These are phyloP conservation scores for Oeneis ivallda DNA, from an alignment of 2,888 invertebrate species.

Conservation along the genomic window DNA sequence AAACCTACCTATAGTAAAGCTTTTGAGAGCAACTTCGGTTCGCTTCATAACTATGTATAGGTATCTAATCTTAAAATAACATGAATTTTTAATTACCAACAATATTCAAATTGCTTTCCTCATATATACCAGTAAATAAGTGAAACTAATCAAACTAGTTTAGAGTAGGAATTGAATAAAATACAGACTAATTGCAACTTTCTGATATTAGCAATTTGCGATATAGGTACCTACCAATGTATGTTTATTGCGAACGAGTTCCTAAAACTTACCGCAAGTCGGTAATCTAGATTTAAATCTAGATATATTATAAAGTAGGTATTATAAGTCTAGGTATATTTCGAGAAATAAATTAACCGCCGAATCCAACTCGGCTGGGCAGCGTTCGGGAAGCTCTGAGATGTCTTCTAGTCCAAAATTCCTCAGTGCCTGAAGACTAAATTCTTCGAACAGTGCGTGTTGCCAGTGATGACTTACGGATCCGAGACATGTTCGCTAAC, in stretches of 20 bases:
- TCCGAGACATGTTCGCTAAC: too few relatives aligned
- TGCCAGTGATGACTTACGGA: too few relatives aligned
- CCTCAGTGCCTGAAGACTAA: too few relatives aligned
- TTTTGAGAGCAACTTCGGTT: background rate
- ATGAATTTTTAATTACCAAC: slow-evolving; percentile 10
- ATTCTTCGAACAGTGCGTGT: too few relatives aligned
- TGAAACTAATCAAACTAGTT: slow-evolving; percentile 25
- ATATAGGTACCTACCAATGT: slow-evolving; percentile 5
- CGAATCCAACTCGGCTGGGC: too few relatives aligned
- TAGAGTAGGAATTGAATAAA: slow-evolving; percentile 20
- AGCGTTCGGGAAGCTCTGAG: too few relatives aligned
- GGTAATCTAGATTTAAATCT: background rate
- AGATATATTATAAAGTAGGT: background rate
- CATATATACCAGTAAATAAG: slow-evolving; percentile 21
- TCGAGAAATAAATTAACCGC: too few relatives aligned
- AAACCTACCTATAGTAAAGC: too few relatives aligned
- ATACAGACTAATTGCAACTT: slow-evolving; percentile 26
- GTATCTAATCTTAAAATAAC: too few relatives aligned
- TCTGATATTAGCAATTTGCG: slow-evolving; percentile 26
- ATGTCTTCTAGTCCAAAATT: too few relatives aligned
- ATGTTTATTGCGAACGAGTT: slow-evolving; percentile 25
- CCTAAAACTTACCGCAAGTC: slow-evolving; percentile 17
- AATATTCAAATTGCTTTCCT: slow-evolving; percentile 22
- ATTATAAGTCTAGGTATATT: too few relatives aligned
- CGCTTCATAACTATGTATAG: background rate